Evolutionary conservation across 1,140 invertebrate genomes (phyloP).

Genomic region (Nasonia giraulti): DNA sequence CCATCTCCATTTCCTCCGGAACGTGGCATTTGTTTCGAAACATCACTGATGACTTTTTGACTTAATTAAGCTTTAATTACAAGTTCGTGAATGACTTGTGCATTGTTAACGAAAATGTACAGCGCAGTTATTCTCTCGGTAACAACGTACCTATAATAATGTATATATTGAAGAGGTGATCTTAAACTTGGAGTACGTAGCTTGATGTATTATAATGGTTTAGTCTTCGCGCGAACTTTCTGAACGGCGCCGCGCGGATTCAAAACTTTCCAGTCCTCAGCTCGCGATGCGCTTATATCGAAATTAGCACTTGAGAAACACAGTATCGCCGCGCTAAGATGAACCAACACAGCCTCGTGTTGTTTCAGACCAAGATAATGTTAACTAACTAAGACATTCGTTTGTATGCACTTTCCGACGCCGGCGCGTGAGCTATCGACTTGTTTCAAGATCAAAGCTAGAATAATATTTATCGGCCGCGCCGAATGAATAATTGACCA

Average conservation of each 20-base stretch:
- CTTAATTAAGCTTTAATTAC: too few relatives aligned
- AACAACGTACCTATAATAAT: not conserved
- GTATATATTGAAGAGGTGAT: conserved; percentile 5
- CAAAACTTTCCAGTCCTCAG: not conserved
- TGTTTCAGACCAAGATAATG: not conserved
- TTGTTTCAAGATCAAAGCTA: not conserved
- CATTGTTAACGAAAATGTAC: not conserved
- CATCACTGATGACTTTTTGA: too few relatives aligned
- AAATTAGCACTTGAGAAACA: conserved; percentile 26
- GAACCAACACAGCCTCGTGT: too few relatives aligned
- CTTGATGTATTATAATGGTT: conserved; percentile 5
- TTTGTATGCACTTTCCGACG: not conserved
- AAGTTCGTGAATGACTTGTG: not conserved
- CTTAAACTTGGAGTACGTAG: not conserved
- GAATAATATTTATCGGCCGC: too few relatives aligned
- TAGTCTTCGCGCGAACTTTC: conserved; percentile 18
- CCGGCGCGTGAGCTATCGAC: not conserved
- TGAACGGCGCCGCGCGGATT: not conserved
- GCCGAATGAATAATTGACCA: not conserved
- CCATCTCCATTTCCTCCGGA: not conserved
- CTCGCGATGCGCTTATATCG: not conserved
- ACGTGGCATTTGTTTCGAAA: too few relatives aligned
- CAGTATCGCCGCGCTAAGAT: not conserved
- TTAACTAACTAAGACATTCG: not conserved
- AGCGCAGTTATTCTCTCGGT: too few relatives aligned